A percentile compares a stretch with the other conserved stretches of the same genome.
Conservation (phyloP, 2,113 vertebrate species). For the Struthio camelus region DNA sequence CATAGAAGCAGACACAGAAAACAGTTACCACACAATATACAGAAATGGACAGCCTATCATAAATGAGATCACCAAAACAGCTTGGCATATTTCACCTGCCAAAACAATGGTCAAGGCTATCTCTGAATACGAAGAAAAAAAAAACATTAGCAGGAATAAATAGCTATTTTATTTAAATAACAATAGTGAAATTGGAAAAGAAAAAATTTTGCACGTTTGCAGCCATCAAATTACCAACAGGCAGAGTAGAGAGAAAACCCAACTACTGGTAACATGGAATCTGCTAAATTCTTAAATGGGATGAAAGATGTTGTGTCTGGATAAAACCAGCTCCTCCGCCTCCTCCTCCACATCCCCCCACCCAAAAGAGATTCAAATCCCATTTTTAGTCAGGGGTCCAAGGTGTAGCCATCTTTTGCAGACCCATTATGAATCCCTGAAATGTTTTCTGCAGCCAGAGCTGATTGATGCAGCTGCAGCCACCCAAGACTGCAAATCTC, state of each 20-base stretch:
- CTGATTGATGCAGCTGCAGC: neutral
- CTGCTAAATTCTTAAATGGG: neutral
- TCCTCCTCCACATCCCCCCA: too few relatives aligned
- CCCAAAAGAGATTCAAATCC: neutral
- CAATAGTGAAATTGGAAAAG: neutral
- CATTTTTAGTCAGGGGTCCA: neutral
- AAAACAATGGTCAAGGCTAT: neutral
- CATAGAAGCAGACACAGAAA: neutral
- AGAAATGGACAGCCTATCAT: neutral
- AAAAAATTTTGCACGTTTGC: neutral
- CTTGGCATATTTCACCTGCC: neutral
- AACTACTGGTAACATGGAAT: neutral
- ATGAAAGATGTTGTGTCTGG: neutral
- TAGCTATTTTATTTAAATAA: neutral
- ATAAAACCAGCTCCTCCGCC: neutral
- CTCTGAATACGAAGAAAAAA: neutral
- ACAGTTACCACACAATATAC: neutral
- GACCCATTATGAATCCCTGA: neutral
- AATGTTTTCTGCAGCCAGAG: neutral
- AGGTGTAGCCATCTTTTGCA: neutral
- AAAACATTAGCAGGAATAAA: neutral
- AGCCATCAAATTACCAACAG: neutral
- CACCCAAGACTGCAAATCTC: neutral
- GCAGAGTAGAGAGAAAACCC: neutral
- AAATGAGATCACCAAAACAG: neutral